Evolutionary conservation across 2,797 vertebrate genomes (phyloP).

Genomic region (Tympanoctomys barrerae): DNA sequence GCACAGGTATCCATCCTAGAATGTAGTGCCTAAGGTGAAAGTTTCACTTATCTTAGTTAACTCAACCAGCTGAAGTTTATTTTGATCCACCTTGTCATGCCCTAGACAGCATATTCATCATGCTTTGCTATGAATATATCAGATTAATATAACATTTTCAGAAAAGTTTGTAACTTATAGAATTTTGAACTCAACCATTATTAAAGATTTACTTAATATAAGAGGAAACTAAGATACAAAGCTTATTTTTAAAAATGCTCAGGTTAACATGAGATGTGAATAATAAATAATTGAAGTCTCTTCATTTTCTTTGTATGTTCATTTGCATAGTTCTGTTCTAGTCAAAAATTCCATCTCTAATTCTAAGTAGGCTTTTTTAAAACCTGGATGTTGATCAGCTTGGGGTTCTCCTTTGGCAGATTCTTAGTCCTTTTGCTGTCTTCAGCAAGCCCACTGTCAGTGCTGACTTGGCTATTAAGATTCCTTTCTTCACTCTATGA

Average conservation of each 20-base stretch:
- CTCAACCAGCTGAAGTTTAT: not conserved
- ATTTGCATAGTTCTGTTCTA: slow-evolving; percentile 48
- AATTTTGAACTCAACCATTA: slow-evolving; percentile 58
- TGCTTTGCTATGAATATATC: slow-evolving; percentile 3
- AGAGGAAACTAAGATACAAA: not conserved
- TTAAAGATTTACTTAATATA: slow-evolving; percentile 51
- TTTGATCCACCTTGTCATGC: not conserved
- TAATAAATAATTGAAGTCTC: slow-evolving; percentile 50
- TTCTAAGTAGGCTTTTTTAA: slow-evolving; percentile 26
- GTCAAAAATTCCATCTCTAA: slow-evolving; percentile 33
- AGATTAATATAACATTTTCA: slow-evolving; percentile 47
- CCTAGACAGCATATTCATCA: not conserved
- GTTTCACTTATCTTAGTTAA: not conserved
- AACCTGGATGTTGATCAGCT: not conserved
- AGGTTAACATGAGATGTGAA: slow-evolving; percentile 32
- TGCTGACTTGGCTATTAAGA: not conserved
- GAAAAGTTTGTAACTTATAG: not conserved
- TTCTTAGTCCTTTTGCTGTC: slow-evolving; percentile 16
- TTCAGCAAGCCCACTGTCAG: not conserved
- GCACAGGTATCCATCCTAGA: not conserved
- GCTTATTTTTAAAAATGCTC: not conserved
- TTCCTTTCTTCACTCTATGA: not conserved
- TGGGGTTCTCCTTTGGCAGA: not conserved
- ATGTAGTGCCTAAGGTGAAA: not conserved
- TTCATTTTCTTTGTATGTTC: slow-evolving; percentile 53